phyloP scores from a whole-genome alignment of 2,113 vertebrate species.

The Cephalopterus ornatus region DNA sequence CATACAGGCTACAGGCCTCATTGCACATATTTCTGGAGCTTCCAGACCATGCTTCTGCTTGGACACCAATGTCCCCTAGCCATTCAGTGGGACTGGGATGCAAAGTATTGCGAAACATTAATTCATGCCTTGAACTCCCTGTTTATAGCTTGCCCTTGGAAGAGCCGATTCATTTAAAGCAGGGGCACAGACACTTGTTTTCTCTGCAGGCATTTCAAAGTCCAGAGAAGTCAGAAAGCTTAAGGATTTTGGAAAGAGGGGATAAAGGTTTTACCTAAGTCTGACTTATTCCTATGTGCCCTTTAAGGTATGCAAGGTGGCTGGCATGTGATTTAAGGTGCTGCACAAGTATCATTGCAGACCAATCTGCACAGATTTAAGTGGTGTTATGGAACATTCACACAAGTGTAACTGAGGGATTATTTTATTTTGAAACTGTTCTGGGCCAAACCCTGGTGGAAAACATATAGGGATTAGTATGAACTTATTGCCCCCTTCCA shows the following conservation, averaged over 20 bases:
- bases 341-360: not conserved
- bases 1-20: not conserved
- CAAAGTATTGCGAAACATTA: not conserved
- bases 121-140: not conserved
- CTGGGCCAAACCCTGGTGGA: not conserved
- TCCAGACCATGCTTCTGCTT: not conserved
- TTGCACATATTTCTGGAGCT: not conserved
- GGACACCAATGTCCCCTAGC: not conserved
- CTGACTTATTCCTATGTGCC: not conserved
- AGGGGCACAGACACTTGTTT: not conserved
- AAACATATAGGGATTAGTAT: not conserved
- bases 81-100: not conserved
- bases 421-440: conserved; percentile 17
- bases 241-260: not conserved
- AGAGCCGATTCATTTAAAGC: not conserved
- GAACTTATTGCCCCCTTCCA: not conserved
- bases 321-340: not conserved
- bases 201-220: not conserved
- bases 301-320: not conserved
- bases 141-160: not conserved
- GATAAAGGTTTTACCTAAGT: not conserved
- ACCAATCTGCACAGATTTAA: not conserved
- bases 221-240: not conserved
- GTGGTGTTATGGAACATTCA: not conserved
- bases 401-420: not conserved